Conservation (phyloP, 2,888 invertebrate genomes). For the Eupithecia exiguata region DNA sequence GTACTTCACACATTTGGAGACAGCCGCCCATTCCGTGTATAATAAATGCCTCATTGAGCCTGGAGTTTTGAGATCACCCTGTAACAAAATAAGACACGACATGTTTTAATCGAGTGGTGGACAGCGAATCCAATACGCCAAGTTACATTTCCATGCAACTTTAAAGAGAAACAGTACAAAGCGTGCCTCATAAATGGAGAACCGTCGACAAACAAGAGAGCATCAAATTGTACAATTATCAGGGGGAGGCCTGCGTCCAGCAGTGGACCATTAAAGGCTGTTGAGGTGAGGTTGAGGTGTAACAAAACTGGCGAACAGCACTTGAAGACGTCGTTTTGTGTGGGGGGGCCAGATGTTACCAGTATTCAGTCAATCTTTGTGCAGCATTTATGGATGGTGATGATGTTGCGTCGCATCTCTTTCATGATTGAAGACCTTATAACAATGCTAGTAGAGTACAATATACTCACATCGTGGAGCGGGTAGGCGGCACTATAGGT, state of each 20-base stretch:
- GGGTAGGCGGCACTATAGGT: slow-evolving; percentile 93
- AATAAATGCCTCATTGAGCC: slow-evolving; percentile 89
- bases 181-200: neutral
- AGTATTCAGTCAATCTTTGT: too few relatives aligned
- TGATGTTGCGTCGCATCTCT: too few relatives aligned
- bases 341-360: too few relatives aligned
- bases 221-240: too few relatives aligned
- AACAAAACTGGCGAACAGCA: too few relatives aligned
- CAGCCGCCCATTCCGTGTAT: slow-evolving; percentile 92
- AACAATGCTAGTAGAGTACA: neutral
- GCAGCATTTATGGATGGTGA: too few relatives aligned
- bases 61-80: slow-evolving; percentile 88
- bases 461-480: slow-evolving; percentile 90
- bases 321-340: too few relatives aligned
- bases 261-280: too few relatives aligned
- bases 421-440: too few relatives aligned
- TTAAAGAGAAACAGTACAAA: neutral
- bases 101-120: neutral
- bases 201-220: neutral
- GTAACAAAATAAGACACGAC: slow-evolving; percentile 45
- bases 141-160: neutral
- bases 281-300: too few relatives aligned
- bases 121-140: neutral
- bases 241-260: too few relatives aligned
- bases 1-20: slow-evolving; percentile 90